A percentile compares a stretch with the other conserved stretches of the same genome.
Conservation (phyloP, 2,797 vertebrate species). For the Nasua narica region DNA sequence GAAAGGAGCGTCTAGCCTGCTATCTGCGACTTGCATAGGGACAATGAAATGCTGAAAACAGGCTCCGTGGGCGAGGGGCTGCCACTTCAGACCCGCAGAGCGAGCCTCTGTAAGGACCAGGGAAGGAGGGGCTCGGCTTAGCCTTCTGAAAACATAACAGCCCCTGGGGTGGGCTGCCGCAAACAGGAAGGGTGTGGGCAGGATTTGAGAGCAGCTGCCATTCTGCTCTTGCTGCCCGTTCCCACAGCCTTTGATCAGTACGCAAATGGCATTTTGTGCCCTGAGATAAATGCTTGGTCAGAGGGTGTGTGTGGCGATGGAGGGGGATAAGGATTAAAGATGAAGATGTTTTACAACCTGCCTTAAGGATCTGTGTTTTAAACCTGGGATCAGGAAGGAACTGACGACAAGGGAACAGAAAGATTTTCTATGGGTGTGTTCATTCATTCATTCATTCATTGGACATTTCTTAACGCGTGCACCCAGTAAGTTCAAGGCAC, state of each 20-base stretch:
- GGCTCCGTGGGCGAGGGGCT: constrained; percentile 65
- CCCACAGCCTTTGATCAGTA: constrained; percentile 88
- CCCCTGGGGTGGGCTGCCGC: constrained; percentile 82
- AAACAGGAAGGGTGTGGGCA: constrained; percentile 93
- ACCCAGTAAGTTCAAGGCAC: neutral
- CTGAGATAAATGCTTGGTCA: constrained; percentile 85
- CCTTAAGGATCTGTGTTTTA: constrained; percentile 77
- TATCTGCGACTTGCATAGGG: constrained; percentile 82
- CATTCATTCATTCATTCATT: neutral
- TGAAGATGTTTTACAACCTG: constrained; percentile 84
- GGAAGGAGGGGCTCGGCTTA: constrained; percentile 78
- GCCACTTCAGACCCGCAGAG: constrained; percentile 70
- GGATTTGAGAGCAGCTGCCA: constrained; percentile 87
- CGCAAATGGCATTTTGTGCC: constrained; percentile 83
- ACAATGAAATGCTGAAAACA: constrained; percentile 83
- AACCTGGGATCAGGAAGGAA: constrained; percentile 60
- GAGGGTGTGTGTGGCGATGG: constrained; percentile 81
- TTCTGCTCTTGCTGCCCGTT: constrained; percentile 85
- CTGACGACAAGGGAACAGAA: neutral
- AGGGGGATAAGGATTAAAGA: constrained; percentile 72
- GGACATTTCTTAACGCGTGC: neutral
- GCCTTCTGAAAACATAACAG: constrained; percentile 86
- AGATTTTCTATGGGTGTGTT: neutral
- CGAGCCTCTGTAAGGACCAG: constrained; percentile 62
- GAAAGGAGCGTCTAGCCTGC: constrained; percentile 82